Conservation (phyloP, 2,888 invertebrate genomes). For the Geophilus truncorum region DNA sequence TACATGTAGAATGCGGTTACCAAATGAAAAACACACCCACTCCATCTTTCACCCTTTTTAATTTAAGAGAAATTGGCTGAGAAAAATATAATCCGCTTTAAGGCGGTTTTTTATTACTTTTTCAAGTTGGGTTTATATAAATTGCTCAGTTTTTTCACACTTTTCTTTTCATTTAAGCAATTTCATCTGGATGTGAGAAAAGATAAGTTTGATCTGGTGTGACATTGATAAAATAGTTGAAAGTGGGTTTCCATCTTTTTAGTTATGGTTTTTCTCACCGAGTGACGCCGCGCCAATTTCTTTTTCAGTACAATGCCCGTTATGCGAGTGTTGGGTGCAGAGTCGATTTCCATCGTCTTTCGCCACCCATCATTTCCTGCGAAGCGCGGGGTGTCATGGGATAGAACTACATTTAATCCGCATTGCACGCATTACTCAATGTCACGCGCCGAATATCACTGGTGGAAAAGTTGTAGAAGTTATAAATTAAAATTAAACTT, state of each 20-base stretch:
- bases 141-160: background rate
- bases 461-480: background rate
- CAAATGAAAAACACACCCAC: too few species aligned
- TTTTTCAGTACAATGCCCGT: background rate
- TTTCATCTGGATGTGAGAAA: background rate
- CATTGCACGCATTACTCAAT: slow-evolving; percentile 1
- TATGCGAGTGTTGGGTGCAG: background rate
- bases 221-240: background rate
- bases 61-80: too few species aligned
- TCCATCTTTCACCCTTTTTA: too few species aligned
- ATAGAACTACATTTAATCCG: background rate
- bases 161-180: background rate
- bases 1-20: too few species aligned
- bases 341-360: slow-evolving; percentile 6
- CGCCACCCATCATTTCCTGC: background rate
- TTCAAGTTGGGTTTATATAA: background rate
- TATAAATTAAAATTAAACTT: background rate
- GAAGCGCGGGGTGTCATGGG: background rate
- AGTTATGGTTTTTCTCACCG: too few species aligned
- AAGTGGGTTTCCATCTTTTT: background rate
- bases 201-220: slow-evolving; percentile 11
- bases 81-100: background rate
- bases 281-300: background rate
- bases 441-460: background rate
- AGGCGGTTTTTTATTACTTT: background rate